phyloP scores from a whole-genome alignment of 2,113 vertebrate genomes.

The Cettia cetti region DNA sequence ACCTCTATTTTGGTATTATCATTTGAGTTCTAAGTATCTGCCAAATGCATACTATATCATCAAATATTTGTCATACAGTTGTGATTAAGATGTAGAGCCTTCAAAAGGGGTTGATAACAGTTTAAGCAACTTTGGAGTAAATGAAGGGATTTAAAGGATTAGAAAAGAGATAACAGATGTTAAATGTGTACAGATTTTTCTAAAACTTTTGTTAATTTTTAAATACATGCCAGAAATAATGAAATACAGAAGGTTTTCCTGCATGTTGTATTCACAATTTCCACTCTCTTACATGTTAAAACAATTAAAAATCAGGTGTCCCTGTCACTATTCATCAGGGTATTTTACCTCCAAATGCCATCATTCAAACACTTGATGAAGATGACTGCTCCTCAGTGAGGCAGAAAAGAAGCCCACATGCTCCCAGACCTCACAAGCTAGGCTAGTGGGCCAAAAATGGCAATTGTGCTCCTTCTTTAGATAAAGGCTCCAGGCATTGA shows the following conservation, averaged over 20 bases:
- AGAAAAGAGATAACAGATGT: constrained; percentile 54
- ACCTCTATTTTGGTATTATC: constrained; percentile 59
- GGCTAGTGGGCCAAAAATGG: background rate
- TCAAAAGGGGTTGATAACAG: constrained; percentile 54
- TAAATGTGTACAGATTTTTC: constrained; percentile 22
- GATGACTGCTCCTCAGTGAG: background rate
- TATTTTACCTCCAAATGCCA: background rate
- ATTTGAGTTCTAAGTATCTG: constrained; percentile 55
- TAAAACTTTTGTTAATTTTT: constrained; percentile 30
- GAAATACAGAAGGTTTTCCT: background rate
- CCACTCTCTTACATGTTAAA: background rate
- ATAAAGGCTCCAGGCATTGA: background rate
- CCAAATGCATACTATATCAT: constrained; percentile 32
- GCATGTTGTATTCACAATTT: background rate
- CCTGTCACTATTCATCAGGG: background rate
- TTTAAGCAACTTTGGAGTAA: constrained; percentile 39
- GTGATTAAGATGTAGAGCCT: constrained; percentile 52
- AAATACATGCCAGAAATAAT: constrained; percentile 30
- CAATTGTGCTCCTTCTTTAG: rapidly evolving
- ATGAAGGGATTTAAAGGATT: constrained; percentile 58
- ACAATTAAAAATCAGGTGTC: background rate
- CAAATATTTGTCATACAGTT: constrained; percentile 59
- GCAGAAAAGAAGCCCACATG: background rate
- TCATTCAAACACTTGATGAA: background rate
- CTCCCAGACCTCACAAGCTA: rapidly evolving